phyloP scores from a whole-genome alignment of 64 coral and sea anemone species.

The Trachythela sp. region DNA sequence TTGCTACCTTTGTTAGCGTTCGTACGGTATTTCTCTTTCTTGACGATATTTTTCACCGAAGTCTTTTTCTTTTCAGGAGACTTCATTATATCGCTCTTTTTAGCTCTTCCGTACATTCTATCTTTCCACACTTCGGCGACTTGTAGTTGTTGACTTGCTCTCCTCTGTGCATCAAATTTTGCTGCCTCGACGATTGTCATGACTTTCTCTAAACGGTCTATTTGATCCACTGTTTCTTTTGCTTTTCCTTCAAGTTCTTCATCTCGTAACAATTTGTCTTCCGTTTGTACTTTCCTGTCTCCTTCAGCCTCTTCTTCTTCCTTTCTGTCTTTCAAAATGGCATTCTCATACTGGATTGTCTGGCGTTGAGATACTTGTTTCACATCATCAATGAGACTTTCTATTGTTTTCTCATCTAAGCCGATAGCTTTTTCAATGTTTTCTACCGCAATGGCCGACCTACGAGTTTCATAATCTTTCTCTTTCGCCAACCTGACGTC shows the following conservation, averaged over 20 bases:
- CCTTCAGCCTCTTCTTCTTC: constrained; percentile 10
- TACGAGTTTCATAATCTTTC: constrained; percentile 9
- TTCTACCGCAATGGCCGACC: constrained; percentile 4
- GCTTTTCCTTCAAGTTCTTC: constrained; percentile 13
- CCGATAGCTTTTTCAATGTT: constrained; percentile 23
- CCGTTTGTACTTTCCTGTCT: neutral
- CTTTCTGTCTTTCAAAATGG: neutral
- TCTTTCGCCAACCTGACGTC: neutral
- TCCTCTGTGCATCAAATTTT: constrained; percentile 2
- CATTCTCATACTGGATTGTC: neutral
- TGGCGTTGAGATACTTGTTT: neutral
- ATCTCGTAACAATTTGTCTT: neutral
- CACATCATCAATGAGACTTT: constrained; percentile 20
- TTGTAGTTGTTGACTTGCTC: neutral
- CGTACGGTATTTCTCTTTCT: neutral
- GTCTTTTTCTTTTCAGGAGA: neutral
- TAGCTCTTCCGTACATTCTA: neutral
- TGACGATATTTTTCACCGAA: neutral
- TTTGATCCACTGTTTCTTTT: neutral
- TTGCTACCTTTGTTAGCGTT: neutral
- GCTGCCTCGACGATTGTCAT: neutral
- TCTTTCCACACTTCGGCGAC: constrained; percentile 11
- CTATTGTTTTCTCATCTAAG: neutral
- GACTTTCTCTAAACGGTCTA: neutral
- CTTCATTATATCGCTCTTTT: neutral